Conservation (phyloP, 2,888 invertebrate genomes). For the Mantis religiosa region DNA sequence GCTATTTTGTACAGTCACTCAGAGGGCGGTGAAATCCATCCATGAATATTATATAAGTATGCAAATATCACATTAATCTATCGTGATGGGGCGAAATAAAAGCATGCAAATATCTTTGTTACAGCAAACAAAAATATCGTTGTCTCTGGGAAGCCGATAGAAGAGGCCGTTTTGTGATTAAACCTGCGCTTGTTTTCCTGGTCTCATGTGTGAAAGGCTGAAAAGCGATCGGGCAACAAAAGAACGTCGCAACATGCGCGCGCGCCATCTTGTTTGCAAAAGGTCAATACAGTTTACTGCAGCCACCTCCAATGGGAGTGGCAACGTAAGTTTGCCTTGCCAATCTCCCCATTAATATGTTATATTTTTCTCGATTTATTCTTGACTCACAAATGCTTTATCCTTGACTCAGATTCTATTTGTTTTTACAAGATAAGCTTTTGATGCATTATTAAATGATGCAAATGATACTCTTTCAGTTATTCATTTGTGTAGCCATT, state of each 20-base stretch:
- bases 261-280: constrained; percentile 21
- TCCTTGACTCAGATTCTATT: no score
- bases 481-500: no score
- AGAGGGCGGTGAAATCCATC: not conserved
- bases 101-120: not conserved
- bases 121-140: not conserved
- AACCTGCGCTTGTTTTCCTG: not conserved
- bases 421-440: no score
- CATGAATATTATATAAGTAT: not conserved
- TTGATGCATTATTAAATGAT: no score
- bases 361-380: not conserved
- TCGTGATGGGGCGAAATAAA: not conserved
- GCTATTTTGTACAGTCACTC: not conserved
- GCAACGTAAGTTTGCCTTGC: not conserved
- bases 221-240: not conserved
- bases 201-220: not conserved
- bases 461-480: no score
- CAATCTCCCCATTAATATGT: not conserved
- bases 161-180: not conserved
- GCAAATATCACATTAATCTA: not conserved
- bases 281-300: constrained; percentile 27
- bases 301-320: constrained; percentile 17
- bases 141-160: not conserved
- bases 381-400: no score
- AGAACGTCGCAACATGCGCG: not conserved